Conservation (phyloP, 2,888 invertebrate genomes). For the Adelognathus sp. region DNA sequence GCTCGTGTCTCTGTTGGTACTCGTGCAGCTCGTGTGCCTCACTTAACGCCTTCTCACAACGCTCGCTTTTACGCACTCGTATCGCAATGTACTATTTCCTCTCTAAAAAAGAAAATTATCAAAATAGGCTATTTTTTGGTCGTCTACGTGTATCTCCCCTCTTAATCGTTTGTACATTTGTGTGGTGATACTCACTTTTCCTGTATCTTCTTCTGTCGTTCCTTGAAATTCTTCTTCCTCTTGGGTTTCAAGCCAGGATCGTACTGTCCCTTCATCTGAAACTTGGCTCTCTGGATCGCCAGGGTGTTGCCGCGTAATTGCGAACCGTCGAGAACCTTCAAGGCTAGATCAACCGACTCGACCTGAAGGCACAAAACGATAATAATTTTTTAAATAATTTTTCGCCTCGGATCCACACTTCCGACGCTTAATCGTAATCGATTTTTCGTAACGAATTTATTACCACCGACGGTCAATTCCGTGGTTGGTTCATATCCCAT, state of each 20-base stretch:
- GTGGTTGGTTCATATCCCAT: neutral
- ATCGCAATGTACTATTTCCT: too few species aligned
- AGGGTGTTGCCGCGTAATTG: conserved; percentile 90
- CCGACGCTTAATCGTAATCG: too few species aligned
- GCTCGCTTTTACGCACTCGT: too few species aligned
- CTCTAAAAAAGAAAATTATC: neutral
- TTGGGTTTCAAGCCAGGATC: conserved; percentile 96
- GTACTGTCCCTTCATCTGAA: conserved; percentile 96
- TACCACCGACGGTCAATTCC: neutral
- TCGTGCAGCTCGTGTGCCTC: too few species aligned
- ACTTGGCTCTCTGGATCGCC: conserved; percentile 95
- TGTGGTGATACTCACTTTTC: conserved; percentile 88
- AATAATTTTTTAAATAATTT: neutral
- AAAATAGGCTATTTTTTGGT: too few species aligned
- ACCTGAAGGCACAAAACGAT: conserved; percentile 81
- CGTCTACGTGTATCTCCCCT: too few species aligned
- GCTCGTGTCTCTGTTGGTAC: too few species aligned
- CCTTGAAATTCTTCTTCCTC: conserved; percentile 91
- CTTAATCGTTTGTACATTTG: too few species aligned
- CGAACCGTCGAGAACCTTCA: conserved; percentile 95
- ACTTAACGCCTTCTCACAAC: too few species aligned
- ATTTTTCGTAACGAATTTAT: neutral
- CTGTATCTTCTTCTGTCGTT: conserved; percentile 95
- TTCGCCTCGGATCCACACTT: too few species aligned
- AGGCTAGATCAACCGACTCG: conserved; percentile 96